Conservation (phyloP, 1,140 invertebrate genomes). For the Drosophila tsacasi region DNA sequence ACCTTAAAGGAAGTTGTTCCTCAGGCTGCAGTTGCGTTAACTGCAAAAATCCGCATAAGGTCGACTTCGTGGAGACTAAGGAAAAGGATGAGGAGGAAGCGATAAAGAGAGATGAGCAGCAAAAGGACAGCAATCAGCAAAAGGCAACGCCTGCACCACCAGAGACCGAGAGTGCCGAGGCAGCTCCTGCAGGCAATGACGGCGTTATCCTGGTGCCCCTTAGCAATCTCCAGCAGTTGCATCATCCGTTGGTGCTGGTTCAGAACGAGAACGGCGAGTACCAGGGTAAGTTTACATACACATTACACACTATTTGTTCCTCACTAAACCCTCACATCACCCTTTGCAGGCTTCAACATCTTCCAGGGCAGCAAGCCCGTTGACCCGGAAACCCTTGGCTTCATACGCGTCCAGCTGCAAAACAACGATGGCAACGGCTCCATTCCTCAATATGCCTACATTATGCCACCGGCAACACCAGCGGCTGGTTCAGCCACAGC, state of each 20-base stretch:
- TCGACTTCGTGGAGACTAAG: slow-evolving; percentile 24
- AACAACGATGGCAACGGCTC: slow-evolving; percentile 38
- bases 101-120: neutral
- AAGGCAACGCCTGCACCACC: neutral
- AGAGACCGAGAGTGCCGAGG: neutral
- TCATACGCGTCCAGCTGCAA: slow-evolving; percentile 34
- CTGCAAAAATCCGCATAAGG: slow-evolving; percentile 65
- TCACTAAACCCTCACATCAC: neutral
- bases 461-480: slow-evolving; percentile 12
- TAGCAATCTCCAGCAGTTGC: slow-evolving; percentile 32
- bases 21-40: slow-evolving; percentile 50
- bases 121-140: neutral
- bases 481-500: neutral
- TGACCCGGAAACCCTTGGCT: slow-evolving; percentile 41
- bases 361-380: slow-evolving; percentile 49
- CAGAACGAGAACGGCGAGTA: slow-evolving; percentile 69
- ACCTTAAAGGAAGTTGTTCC: no score
- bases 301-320: no score
- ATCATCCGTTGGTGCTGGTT: slow-evolving; percentile 63
- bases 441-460: slow-evolving; percentile 48
- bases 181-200: neutral
- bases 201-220: slow-evolving; percentile 43
- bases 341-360: slow-evolving; percentile 58
- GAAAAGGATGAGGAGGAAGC: slow-evolving; percentile 28
- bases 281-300: slow-evolving; percentile 54